These are phyloP conservation scores for Trichonephila clavata DNA, from an alignment of 1,140 invertebrate genomes.

Conservation along the genomic window DNA sequence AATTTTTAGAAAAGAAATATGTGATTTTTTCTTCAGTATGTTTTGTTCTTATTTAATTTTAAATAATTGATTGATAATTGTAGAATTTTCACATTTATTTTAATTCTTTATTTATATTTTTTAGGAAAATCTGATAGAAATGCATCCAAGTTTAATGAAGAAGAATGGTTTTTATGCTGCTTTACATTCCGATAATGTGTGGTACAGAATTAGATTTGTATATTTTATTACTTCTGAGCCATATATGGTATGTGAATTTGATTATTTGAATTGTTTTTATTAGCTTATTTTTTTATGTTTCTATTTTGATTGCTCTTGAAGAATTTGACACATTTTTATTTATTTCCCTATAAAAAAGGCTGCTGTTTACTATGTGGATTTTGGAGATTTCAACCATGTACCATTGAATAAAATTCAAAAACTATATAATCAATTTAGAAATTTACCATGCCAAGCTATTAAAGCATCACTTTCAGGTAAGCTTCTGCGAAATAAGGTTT, in stretches of 20 bases:
- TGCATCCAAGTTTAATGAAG: constrained; percentile 39
- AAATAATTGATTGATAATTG: too few species aligned
- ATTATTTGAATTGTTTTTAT: background rate
- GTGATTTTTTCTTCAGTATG: too few species aligned
- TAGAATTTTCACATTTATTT: background rate
- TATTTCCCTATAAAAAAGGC: background rate
- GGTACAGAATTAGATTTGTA: constrained; percentile 58
- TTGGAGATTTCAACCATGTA: constrained; percentile 56
- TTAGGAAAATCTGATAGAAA: constrained; percentile 61
- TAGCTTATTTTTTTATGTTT: background rate
- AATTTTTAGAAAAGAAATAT: too few species aligned
- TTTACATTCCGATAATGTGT: constrained; percentile 42
- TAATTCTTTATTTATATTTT: background rate
- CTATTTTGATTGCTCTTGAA: background rate
- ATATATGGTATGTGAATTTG: background rate
- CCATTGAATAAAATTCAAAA: constrained; percentile 47
- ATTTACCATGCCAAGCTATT: constrained; percentile 62
- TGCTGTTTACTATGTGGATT: constrained; percentile 64
- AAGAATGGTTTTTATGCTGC: constrained; percentile 66
- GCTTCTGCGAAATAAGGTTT: background rate
- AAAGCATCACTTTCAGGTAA: constrained; percentile 69
- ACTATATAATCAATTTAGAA: constrained; percentile 36
- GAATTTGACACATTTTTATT: background rate
- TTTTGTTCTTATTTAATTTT: too few species aligned
- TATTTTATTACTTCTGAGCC: constrained; percentile 4